Evolutionary conservation across 1,140 invertebrate genomes (phyloP).

Genomic region (Camponotus vicinus): DNA sequence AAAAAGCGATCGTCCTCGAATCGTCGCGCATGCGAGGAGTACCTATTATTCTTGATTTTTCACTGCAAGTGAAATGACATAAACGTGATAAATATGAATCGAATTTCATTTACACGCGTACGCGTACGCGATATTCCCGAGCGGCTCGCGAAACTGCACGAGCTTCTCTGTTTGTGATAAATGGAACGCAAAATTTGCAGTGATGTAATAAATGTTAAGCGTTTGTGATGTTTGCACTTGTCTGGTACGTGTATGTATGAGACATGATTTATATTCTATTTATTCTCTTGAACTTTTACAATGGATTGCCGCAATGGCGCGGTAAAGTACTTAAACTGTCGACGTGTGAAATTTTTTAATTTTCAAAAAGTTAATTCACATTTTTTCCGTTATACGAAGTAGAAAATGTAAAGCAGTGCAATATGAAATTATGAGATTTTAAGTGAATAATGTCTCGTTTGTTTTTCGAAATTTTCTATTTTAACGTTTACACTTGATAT

Average conservation of each 20-base stretch:
- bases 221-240: constrained; percentile 46
- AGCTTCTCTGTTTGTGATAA: constrained; percentile 45
- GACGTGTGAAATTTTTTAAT: constrained; percentile 27
- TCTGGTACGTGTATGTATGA: constrained; percentile 29
- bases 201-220: constrained; percentile 58
- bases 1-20: constrained; percentile 2
- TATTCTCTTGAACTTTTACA: constrained; percentile 57
- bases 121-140: constrained; percentile 9
- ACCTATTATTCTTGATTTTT: constrained; percentile 59
- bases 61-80: constrained; percentile 36
- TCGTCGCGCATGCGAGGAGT: background rate
- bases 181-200: constrained; percentile 52
- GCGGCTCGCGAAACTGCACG: constrained; percentile 4
- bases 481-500: background rate
- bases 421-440: background rate
- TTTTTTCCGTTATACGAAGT: background rate
- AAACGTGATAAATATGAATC: constrained; percentile 57
- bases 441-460: background rate
- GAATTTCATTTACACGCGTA: constrained; percentile 46
- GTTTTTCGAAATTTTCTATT: background rate
- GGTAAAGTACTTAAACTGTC: constrained; percentile 29
- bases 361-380: background rate
- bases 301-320: constrained; percentile 24
- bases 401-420: background rate
- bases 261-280: constrained; percentile 59